Base-by-base conservation (phyloP, 2,888 invertebrate species). In the Hypolimnas misippus region DNA sequence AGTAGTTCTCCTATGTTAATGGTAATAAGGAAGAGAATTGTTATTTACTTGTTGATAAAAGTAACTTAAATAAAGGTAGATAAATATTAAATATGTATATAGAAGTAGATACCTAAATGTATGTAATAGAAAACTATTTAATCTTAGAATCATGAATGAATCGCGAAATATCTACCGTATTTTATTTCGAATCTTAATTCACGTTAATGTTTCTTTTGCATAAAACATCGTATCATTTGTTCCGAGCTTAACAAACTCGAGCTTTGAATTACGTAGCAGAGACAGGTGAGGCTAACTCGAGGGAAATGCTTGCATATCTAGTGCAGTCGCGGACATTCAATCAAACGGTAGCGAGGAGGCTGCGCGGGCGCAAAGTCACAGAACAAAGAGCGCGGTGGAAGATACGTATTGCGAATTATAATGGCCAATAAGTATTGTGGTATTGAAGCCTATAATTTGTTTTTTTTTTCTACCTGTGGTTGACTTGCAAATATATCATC, bases 331-430 rank as follows among this genome's bases (percentile, higher is more conserved):
- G 66, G 64, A 59, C 65, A 67, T 66, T 69, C 69, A 68, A 75
- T 75, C 74, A 75, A 70, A 74, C 74, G 72, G 76, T 76, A 76
- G 76, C 76, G 62, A 66, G 65, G 68, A 66, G 70, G 54, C 73
- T 33, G 60, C 55, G 54, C 73, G 72, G 75, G 73, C 71, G 76
- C 75, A 38, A 65, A 69, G 65, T n/a, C 65, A 66, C 57, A 57
- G 70, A 51, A 6, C 29, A 35, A 10, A 8, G 17, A 50, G 12
- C 42, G 33, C 49, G 46, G 19, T 12, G 3, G 21, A 46, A 46
- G 46, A 46, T 21, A 5, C 46, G 3, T 21, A 3, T 25, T 21
- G n/a, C n/a, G n/a, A n/a, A n/a, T n/a, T n/a, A n/a, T n/a, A n/a
- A n/a, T n/a, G n/a, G n/a, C n/a, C n/a, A n/a, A n/a, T n/a, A n/a